Evolutionary conservation across 1,140 invertebrate genomes (phyloP), one percentile per base, ranked within the genome.

Genomic region (Polyergus mexicanus): DNA sequence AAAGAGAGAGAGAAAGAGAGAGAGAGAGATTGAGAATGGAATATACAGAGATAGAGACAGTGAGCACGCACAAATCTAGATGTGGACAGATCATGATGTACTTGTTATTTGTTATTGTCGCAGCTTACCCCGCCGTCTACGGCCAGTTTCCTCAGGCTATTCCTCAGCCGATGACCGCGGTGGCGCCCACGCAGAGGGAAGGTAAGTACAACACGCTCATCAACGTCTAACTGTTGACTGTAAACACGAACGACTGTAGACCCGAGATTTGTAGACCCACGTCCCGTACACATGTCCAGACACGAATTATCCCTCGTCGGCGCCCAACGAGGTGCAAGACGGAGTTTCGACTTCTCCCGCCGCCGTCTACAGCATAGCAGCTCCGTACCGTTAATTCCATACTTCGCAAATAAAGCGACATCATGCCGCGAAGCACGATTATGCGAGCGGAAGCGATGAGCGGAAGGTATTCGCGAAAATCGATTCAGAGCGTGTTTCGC

Each of bases 111-210:
- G 94, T 95, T 95, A 94, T 95, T 96, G 95, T 97, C 96, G 96
- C 98, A 97, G 98, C 98, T 95, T 99, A 98, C 95, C 98, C 98
- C 94, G 97, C 98, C 95, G 98, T 98, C 94, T 99, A 99, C 96
- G 97, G 98, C 94, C 98, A 99, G 96, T 98, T 98, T 96, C 98
- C 98, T 95, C 98, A 99, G 96, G 98, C 98, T 93, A 97, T 99
- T 93, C 97, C 98, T 93, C 98, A 98, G 95, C 98, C 98, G 94
- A 97, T 98, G 96, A 97, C 98, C 92, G 97, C 98, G 92, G 97
- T 98, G 94, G 97, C 98, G 92, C 97, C 98, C 84, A 97, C 97
- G 94, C 98, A 98, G 96, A 98, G 98, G 96, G 98, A 99, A 98
- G 98, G 98, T 98, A 98, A 98, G 97, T 95, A 92, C 92, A 90